Percentiles rank a stretch among this genome's conserved stretches.
phyloP scores from a whole-genome alignment of 2,797 vertebrate species.

The Steatocranus sp. region DNA sequence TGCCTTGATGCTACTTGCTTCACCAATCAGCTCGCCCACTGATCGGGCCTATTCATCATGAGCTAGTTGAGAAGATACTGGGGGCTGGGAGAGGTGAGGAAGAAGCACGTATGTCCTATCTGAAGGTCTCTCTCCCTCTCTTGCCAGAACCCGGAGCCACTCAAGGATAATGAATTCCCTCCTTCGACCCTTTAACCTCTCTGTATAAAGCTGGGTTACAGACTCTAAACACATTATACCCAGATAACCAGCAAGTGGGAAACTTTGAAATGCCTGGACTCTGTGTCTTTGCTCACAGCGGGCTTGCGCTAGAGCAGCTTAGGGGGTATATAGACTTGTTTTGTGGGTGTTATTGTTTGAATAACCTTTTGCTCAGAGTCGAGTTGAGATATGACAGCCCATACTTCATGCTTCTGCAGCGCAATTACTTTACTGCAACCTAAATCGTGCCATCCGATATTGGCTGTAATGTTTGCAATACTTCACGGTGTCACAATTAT shows the following conservation, averaged over 20 bases:
- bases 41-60: conserved; percentile 68
- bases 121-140: conserved; percentile 49
- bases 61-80: conserved; percentile 49
- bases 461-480: background rate
- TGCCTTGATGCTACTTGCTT: conserved; percentile 38
- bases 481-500: background rate
- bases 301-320: background rate
- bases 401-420: background rate
- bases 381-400: background rate
- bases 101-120: conserved; percentile 47
- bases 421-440: background rate
- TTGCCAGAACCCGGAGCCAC: conserved; percentile 28
- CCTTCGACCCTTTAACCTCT: conserved; percentile 47
- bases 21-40: conserved; percentile 46
- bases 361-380: conserved; percentile 25
- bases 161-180: conserved; percentile 69
- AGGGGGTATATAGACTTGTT: conserved; percentile 18
- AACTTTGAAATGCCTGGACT: conserved; percentile 21
- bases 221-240: conserved; percentile 27
- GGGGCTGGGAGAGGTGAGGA: conserved; percentile 38
- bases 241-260: conserved; percentile 47
- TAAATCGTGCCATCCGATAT: background rate
- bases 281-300: conserved; percentile 17
- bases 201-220: conserved; percentile 28
- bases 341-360: conserved; percentile 23